Evolutionary conservation across 2,113 vertebrate genomes (phyloP).

Genomic region (Ornithorhynchus anatinus): DNA sequence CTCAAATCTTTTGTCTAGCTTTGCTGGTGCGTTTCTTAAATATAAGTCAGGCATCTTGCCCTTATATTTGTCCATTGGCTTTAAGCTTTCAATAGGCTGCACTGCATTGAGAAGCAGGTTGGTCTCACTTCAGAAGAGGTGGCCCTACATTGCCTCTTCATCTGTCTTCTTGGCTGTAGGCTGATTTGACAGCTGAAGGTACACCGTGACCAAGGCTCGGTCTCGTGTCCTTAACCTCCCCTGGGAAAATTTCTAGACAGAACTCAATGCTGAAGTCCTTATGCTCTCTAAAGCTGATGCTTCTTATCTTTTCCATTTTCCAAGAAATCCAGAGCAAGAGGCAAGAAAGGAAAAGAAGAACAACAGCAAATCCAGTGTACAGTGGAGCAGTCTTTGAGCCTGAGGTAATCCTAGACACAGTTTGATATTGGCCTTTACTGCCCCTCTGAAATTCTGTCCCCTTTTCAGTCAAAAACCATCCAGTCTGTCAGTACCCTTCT

Average conservation of each 20-base stretch:
- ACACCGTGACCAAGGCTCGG: not conserved
- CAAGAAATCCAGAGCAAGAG: conserved; percentile 98
- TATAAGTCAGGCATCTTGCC: not conserved
- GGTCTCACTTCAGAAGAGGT: not conserved
- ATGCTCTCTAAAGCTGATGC: not conserved
- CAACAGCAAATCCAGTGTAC: conserved; percentile 97
- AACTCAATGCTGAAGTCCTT: not conserved
- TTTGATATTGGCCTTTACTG: not conserved
- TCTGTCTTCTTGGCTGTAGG: not conserved
- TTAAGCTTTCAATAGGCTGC: not conserved
- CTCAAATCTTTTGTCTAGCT: not conserved
- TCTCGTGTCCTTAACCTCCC: not conserved
- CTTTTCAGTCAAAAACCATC: too few species aligned
- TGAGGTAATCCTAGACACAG: conserved; percentile 78
- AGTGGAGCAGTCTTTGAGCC: conserved; percentile 97
- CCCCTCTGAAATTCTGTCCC: not conserved
- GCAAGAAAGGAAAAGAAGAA: conserved; percentile 96
- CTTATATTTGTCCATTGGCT: not conserved
- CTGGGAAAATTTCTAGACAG: conserved; percentile 3
- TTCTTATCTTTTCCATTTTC: conserved; percentile 63
- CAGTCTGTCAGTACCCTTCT: not conserved
- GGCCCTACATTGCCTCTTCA: not conserved
- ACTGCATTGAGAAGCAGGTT: fast-evolving
- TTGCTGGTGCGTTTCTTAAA: not conserved
- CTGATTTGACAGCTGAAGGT: not conserved